phyloP scores from a whole-genome alignment of 2,113 vertebrate genomes.

The Eulacestoma nigropectus region DNA sequence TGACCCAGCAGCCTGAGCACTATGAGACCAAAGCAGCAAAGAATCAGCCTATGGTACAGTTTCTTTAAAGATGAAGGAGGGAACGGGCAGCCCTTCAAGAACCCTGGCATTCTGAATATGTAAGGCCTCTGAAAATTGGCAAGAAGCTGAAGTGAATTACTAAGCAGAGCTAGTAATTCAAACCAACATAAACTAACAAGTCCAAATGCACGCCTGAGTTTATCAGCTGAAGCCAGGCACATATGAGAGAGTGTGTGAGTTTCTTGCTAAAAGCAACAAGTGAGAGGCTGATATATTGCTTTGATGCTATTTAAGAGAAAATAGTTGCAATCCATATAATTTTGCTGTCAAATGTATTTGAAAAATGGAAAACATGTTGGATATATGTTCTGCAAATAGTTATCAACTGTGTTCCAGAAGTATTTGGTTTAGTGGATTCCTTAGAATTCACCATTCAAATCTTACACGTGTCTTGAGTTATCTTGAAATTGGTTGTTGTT shows the following conservation, averaged over 20 bases:
- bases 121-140: not conserved
- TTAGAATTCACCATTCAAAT: not conserved
- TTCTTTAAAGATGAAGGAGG: not conserved
- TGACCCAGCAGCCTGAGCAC: not conserved
- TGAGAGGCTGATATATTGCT: not conserved
- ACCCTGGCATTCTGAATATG: not conserved
- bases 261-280: not conserved
- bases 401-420: not conserved
- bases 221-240: conserved; percentile 37
- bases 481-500: not conserved
- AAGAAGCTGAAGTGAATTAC: not conserved
- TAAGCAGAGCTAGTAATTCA: not conserved
- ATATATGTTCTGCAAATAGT: not conserved
- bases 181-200: not conserved
- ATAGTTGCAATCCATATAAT: not conserved
- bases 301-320: conserved; percentile 6
- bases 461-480: not conserved
- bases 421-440: not conserved
- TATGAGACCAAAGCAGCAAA: not conserved
- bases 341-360: not conserved
- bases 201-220: not conserved
- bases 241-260: not conserved
- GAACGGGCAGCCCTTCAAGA: not conserved
- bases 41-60: not conserved
- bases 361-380: not conserved